Evolutionary conservation across 1,140 invertebrate genomes (phyloP), one percentile per base, ranked within the genome.

Genomic region (Nautilus pompilius): DNA sequence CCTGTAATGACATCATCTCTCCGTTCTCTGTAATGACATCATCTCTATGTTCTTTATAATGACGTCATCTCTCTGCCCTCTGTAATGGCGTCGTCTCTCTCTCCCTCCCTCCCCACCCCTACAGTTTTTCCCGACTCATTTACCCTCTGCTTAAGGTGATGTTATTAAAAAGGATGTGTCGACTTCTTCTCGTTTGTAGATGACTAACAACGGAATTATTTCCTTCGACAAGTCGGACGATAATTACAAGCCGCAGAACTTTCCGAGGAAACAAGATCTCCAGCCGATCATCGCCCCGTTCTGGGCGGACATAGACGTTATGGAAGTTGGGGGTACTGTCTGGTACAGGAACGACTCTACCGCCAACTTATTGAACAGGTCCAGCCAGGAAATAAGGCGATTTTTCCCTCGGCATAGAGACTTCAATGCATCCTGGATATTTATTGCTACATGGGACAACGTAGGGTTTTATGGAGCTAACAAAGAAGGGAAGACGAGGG

Each of bases 121-220:
- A n/a, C n/a, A n/a, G n/a, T n/a, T n/a, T n/a, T n/a, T n/a, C n/a
- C n/a, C n/a, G n/a, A n/a, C n/a, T n/a, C n/a, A n/a, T n/a, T n/a
- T n/a, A n/a, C n/a, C n/a, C n/a, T n/a, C n/a, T n/a, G n/a, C n/a
- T n/a, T n/a, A n/a, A n/a, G n/a, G n/a, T n/a, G n/a, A n/a, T n/a
- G n/a, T n/a, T n/a, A n/a, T n/a, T n/a, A n/a, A n/a, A n/a, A n/a
- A n/a, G n/a, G n/a, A n/a, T n/a, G n/a, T n/a, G n/a, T n/a, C n/a
- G n/a, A n/a, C n/a, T 46, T 46, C 45, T 46, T 13, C 3, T 45
- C 33, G 13, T 13, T 70, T 69, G 2, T 56, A 76, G 74, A 72
- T 76, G 20, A 76, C 71, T 58, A 76, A 74, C 58, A 76, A 76
- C 62, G 74, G 74, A 13, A 66, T 74, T 26, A 67, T 76, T 24